Evolutionary conservation across 2,888 invertebrate genomes (phyloP).

Genomic region (Abscondita cerata): DNA sequence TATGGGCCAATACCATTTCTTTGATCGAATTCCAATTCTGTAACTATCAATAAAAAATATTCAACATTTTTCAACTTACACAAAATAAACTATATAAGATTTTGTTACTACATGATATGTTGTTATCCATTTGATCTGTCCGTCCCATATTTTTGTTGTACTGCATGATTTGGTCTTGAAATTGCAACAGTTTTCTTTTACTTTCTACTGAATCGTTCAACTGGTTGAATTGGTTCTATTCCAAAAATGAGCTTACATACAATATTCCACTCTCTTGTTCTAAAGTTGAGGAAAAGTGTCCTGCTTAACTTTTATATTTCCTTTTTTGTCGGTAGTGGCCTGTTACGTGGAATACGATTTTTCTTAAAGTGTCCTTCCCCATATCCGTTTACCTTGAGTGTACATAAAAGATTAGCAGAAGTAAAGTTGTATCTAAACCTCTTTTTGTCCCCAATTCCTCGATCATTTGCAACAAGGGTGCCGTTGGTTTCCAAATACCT

Average conservation of each 20-base stretch:
- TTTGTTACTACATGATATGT: constrained; percentile 12
- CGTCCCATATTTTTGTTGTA: constrained; percentile 1
- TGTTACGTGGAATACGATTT: neutral
- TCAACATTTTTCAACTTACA: neutral
- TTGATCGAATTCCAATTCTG: neutral
- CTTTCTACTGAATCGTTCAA: too few relatives aligned
- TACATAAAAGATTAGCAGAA: neutral
- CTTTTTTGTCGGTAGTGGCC: neutral
- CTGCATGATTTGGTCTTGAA: neutral
- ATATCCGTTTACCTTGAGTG: neutral
- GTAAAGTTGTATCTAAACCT: neutral
- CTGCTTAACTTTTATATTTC: neutral
- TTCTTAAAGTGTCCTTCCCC: neutral
- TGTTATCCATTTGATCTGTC: constrained; percentile 2
- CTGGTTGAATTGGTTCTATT: neutral
- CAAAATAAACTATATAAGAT: too few relatives aligned
- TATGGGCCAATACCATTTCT: too few relatives aligned
- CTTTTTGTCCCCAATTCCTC: neutral
- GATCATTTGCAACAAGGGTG: neutral
- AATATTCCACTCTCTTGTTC: too few relatives aligned
- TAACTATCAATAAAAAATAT: too few relatives aligned
- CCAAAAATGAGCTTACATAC: neutral
- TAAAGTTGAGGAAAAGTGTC: too few relatives aligned
- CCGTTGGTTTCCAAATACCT: neutral
- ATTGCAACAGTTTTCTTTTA: constrained; percentile 1